Percentiles rank a stretch among this genome's conserved stretches.
These are phyloP conservation scores for Carposina sasakii DNA, from an alignment of 1,140 invertebrate species.

Conservation along the genomic window DNA sequence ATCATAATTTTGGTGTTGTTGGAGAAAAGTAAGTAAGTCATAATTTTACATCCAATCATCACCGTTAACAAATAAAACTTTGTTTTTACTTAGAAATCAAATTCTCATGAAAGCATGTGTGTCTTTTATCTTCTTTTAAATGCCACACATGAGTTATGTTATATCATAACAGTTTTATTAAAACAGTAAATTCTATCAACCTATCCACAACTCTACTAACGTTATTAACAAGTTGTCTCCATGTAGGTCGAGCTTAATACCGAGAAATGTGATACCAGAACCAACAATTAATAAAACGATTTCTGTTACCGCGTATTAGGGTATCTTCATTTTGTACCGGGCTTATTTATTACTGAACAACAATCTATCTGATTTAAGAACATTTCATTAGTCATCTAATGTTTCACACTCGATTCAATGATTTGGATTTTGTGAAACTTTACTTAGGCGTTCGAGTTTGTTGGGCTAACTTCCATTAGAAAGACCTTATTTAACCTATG, in stretches of 20 bases:
- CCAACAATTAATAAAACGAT: constrained; percentile 31
- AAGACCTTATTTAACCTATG: too few relatives aligned
- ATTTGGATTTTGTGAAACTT: too few relatives aligned
- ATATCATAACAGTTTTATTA: constrained; percentile 24
- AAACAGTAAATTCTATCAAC: constrained; percentile 14
- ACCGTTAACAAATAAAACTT: constrained; percentile 11
- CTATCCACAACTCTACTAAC: too few relatives aligned
- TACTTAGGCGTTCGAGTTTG: too few relatives aligned
- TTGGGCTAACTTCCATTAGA: too few relatives aligned
- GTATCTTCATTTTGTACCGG: too few relatives aligned
- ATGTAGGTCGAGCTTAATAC: constrained; percentile 27
- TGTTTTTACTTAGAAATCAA: background rate
- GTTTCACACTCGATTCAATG: too few relatives aligned
- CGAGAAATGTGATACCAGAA: constrained; percentile 27
- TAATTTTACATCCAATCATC: constrained; percentile 14
- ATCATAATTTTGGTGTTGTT: constrained; percentile 16
- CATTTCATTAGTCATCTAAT: too few relatives aligned
- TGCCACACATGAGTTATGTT: background rate
- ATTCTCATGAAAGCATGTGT: too few relatives aligned
- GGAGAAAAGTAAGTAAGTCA: constrained; percentile 4
- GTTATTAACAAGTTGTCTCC: constrained; percentile 14
- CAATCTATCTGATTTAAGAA: too few relatives aligned
- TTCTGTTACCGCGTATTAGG: constrained; percentile 2
- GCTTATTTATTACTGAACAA: too few relatives aligned
- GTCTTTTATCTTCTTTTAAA: background rate